Evolutionary conservation across 2,888 invertebrate species (phyloP), one percentile per base, ranked within the genome.

Genomic region (Stratiomys singularior): DNA sequence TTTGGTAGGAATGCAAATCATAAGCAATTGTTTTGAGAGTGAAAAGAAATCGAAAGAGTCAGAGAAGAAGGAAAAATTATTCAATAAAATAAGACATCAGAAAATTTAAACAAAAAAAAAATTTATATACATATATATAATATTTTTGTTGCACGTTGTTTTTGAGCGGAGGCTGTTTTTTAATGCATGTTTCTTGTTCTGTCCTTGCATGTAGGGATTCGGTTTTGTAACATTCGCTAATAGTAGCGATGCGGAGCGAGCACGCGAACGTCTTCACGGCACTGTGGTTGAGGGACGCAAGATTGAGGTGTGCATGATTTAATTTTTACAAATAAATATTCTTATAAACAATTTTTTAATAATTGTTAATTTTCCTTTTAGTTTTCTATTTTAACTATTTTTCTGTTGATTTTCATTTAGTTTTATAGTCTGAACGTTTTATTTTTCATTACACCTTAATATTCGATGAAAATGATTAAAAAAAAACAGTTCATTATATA

Each of bases 211-310:
- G 94, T 96, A 99, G 99, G 99, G 99, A 93, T 99, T 99, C 95
- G 99, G 99, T 95, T 99, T 99, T 96, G 99, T 99, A 94, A 99
- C 99, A 94, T 99, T 99, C 96, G 98, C 98, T 94, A 97, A 96
- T 95, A 97, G 97, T 93, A 95, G 95, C 93, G 99, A 99, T 93
- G 99, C 99, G 91, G 99, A 99, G 94, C 95, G 96, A 93, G 99
- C 99, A 95, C 97, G 99, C 93, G 98, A 98, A 94, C 97, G 98
- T 94, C 96, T 99, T 92, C 98, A 99, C 94, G 98, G 98, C 94
- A 97, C 98, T 92, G 97, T 98, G 95, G 98, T 99, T 94, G 99
- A 99, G 95, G 99, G 99, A 93, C 95, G 99, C 93, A 99, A 99
- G 94, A 98, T 99, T 94, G 99, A 99, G 97, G 98, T 98, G 95